Percentiles rank a stretch among this genome's conserved stretches.
Evolutionary conservation across 2,888 invertebrate genomes (phyloP).

Genomic region (Drosophila limbata): DNA sequence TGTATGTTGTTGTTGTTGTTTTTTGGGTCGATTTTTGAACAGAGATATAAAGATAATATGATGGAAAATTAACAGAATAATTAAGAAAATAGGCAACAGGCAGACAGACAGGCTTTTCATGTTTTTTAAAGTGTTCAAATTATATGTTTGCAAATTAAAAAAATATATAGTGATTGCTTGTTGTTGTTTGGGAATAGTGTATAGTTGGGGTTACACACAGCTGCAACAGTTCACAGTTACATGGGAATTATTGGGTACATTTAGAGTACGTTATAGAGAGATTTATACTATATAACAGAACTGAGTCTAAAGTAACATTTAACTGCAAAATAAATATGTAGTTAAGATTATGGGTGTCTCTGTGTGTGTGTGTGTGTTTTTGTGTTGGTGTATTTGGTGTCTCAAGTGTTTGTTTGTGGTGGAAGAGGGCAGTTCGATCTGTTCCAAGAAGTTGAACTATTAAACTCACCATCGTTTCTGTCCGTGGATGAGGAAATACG

Average conservation of each 20-base stretch:
- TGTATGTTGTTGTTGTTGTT: conserved; percentile 57
- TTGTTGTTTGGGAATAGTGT: conserved; percentile 12
- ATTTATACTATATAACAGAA: conserved; percentile 22
- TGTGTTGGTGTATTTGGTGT: conserved; percentile 14
- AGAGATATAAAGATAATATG: conserved; percentile 33
- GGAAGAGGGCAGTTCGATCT: conserved; percentile 32
- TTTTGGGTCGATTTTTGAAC: conserved; percentile 7
- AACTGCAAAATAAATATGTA: conserved; percentile 72
- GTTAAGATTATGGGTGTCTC: conserved; percentile 59
- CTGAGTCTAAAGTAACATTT: conserved; percentile 53
- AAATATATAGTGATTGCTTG: conserved; percentile 10
- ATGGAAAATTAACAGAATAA: conserved; percentile 16
- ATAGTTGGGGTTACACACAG: conserved; percentile 45
- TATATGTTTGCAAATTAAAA: conserved; percentile 37
- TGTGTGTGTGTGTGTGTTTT: conserved; percentile 35
- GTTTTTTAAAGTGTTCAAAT: conserved; percentile 15
- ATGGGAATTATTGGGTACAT: conserved; percentile 34
- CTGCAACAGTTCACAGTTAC: conserved; percentile 52
- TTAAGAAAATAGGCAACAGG: conserved; percentile 34
- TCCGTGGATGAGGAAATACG: conserved; percentile 91
- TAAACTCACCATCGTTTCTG: conserved; percentile 88
- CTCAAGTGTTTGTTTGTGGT: conserved; percentile 31
- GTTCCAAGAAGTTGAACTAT: conserved; percentile 1
- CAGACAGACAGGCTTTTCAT: conserved; percentile 4
- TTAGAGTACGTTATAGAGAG: conserved; percentile 22